phyloP scores from a whole-genome alignment of 1,140 invertebrate species.

The Sitobion miscanthi region DNA sequence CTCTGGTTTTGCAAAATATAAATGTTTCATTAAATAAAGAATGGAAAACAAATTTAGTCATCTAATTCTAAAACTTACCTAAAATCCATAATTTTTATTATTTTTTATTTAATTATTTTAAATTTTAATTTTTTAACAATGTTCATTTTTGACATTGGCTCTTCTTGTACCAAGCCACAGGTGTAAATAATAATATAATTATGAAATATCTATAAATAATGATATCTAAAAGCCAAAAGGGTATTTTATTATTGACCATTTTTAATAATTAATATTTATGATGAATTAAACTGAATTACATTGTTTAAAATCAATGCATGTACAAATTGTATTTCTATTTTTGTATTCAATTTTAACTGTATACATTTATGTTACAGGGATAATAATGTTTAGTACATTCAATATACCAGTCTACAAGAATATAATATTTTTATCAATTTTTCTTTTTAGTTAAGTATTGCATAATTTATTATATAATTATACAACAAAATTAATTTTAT shows the following conservation, averaged over 20 bases:
- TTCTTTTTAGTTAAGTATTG: neutral
- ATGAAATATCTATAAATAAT: neutral
- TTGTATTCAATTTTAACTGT: neutral
- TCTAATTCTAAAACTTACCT: no score
- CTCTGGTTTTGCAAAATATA: no score
- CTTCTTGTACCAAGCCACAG: no score
- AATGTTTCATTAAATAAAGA: no score
- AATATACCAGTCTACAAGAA: neutral
- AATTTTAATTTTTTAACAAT: no score
- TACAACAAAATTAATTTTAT: conserved; percentile 12
- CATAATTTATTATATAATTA: neutral
- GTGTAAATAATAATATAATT: no score
- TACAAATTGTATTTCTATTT: no score
- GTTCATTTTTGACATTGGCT: no score
- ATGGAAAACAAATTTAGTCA: no score
- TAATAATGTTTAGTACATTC: neutral
- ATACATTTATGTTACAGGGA: conserved; percentile 18
- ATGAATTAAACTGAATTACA: neutral
- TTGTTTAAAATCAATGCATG: neutral
- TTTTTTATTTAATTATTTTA: no score
- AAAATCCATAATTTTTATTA: no score
- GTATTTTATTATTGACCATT: neutral
- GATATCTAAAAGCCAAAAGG: no score
- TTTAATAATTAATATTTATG: neutral
- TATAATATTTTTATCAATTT: conserved; percentile 4